Base-by-base conservation (phyloP, 30 jellyfish, hydroid and myxozoan genomes). In the Aurelia aurita complex sp. Pacific region DNA sequence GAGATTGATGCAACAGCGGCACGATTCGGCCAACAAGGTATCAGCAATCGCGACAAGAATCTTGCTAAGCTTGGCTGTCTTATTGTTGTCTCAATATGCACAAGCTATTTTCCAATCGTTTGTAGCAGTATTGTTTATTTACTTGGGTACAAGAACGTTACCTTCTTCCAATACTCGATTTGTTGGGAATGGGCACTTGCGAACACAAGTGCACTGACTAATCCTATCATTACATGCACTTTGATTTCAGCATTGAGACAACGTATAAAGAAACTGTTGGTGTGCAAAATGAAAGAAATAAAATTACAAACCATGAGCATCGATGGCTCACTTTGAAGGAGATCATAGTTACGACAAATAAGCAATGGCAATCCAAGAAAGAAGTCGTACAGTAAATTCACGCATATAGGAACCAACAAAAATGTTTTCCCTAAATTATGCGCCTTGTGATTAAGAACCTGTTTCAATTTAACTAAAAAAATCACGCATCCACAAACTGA, bases 181-280 rank as follows among this genome's bases (percentile, higher is more conserved):
- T 84, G 87, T 78, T 73, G 87, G 87, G 82, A 54, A 35, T 84
- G 87, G 93, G 75, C 79, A 0, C 67, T 84, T 33, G 67, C 84
- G 15, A 73, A 42, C 73, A 73, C 68, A 40, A 84, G 74, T 74
- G 74, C 93, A 18, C 85, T 84, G 35, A 19, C 72, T 3, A 84
- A 84, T 38, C 87, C 93, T 9, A 61, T 77, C 12, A 84, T 84
- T 46, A 72, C 93, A 17, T 60, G 87, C 35, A 67, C 35, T 11
- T 79, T 79, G 62, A 79, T 54, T 15, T 73, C 89, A n/a, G 69
- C 54, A 11, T 13, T 79, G 51, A 40, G 89, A 33, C 46, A 57
- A 53, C 67, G 67, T 54, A 51, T 65, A 29, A 17, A 5, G 4
- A 42, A 15, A 18, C 9, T 79, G 72, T 79, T 81, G 89, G 29